These are phyloP conservation scores for Labeo calbasu DNA, from an alignment of 2,797 vertebrate species.

Conservation along the genomic window DNA sequence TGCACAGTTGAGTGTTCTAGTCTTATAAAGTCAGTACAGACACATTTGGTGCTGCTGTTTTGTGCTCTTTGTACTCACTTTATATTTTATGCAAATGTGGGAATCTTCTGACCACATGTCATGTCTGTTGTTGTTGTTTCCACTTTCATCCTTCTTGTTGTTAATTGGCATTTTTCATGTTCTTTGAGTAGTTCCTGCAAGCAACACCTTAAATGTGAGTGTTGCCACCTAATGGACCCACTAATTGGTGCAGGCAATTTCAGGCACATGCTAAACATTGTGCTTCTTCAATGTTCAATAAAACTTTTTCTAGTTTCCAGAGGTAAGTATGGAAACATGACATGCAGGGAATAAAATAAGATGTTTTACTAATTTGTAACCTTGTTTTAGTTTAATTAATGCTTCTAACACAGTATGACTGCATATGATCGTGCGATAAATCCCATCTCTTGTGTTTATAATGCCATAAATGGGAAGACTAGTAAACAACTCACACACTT, in stretches of 20 bases:
- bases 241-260: neutral
- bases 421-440: too few species aligned
- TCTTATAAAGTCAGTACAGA: neutral
- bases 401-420: too few species aligned
- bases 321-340: neutral
- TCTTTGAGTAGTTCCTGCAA: neutral
- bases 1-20: neutral
- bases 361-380: too few species aligned
- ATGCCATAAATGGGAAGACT: too few species aligned
- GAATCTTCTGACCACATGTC: neutral
- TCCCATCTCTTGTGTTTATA: too few species aligned
- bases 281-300: neutral
- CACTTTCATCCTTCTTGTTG: neutral
- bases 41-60: neutral
- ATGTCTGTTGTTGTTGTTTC: neutral
- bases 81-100: neutral
- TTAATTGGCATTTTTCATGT: neutral
- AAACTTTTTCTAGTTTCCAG: neutral
- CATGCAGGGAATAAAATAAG: too few species aligned
- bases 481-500: too few species aligned
- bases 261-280: neutral
- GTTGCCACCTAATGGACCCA: neutral
- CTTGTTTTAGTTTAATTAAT: too few species aligned
- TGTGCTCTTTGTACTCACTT: neutral
- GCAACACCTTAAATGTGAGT: neutral